Evolutionary conservation across 2,888 invertebrate species (phyloP).

Genomic region (Caenorhabditis japonica): DNA sequence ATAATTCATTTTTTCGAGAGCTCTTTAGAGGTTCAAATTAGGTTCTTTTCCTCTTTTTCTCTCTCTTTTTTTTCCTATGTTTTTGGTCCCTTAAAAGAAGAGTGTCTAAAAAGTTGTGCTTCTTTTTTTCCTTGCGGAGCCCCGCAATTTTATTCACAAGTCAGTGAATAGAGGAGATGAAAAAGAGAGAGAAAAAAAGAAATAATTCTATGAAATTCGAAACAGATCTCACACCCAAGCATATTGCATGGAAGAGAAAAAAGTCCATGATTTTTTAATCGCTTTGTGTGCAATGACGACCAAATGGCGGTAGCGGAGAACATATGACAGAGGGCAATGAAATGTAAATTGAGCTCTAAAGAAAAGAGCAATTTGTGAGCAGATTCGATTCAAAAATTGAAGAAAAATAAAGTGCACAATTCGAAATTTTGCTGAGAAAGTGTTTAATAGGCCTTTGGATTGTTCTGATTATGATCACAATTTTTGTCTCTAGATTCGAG

Average conservation of each 20-base stretch:
- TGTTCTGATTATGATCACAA: neutral
- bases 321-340: no score
- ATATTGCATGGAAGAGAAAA: neutral
- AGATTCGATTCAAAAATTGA: no score
- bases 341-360: no score
- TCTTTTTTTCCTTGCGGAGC: conserved; percentile 14
- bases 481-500: no score
- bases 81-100: conserved; percentile 13
- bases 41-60: conserved; percentile 31
- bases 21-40: conserved; percentile 45
- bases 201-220: conserved; percentile 48
- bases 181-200: conserved; percentile 6
- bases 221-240: conserved; percentile 39
- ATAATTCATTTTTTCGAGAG: conserved; percentile 48
- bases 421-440: conserved; percentile 17
- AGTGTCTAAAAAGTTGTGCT: conserved; percentile 15
- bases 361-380: no score
- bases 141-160: conserved; percentile 47
- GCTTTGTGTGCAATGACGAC: neutral
- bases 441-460: conserved; percentile 5
- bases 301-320: conserved; percentile 2
- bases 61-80: conserved; percentile 12
- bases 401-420: conserved; percentile 9
- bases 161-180: conserved; percentile 47
- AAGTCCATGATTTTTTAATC: conserved; percentile 51